phyloP scores from a whole-genome alignment of 2,797 vertebrate species.

The Ptychadena robeensis region DNA sequence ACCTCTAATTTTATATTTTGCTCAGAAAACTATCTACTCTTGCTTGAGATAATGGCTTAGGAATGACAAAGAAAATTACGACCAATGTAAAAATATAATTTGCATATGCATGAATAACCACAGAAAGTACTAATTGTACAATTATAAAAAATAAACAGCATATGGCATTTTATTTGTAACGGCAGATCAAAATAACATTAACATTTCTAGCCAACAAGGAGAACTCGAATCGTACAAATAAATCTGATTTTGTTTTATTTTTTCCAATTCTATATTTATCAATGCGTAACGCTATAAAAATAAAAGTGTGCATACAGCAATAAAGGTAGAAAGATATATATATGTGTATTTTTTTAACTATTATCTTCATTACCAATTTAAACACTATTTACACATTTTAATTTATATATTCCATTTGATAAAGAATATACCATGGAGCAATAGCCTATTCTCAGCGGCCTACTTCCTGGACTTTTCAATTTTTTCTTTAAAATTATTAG shows the following conservation, averaged over 20 bases:
- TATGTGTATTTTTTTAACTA: not conserved
- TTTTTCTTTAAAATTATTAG: no score
- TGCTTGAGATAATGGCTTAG: constrained; percentile 37
- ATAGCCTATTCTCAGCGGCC: no score
- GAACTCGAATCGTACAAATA: constrained; percentile 54
- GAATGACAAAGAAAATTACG: constrained; percentile 47
- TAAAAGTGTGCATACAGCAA: constrained; percentile 11
- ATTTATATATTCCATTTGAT: no score
- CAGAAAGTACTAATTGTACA: constrained; percentile 61
- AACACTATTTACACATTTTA: not conserved
- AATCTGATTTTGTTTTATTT: constrained; percentile 46
- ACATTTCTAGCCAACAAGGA: constrained; percentile 58
- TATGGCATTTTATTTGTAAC: constrained; percentile 62
- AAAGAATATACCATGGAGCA: no score
- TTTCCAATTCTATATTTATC: constrained; percentile 23
- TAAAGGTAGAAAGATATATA: not conserved
- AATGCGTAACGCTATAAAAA: constrained; percentile 27
- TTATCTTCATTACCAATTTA: not conserved
- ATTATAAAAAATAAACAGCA: constrained; percentile 63
- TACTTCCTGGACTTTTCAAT: no score
- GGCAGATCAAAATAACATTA: constrained; percentile 61
- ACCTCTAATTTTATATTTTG: constrained; percentile 41
- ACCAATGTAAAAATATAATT: constrained; percentile 58
- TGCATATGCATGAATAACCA: constrained; percentile 62
- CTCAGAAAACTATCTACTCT: constrained; percentile 38